Base-by-base conservation (phyloP, 2,113 vertebrate species). In the Gorsachius goisagi region DNA sequence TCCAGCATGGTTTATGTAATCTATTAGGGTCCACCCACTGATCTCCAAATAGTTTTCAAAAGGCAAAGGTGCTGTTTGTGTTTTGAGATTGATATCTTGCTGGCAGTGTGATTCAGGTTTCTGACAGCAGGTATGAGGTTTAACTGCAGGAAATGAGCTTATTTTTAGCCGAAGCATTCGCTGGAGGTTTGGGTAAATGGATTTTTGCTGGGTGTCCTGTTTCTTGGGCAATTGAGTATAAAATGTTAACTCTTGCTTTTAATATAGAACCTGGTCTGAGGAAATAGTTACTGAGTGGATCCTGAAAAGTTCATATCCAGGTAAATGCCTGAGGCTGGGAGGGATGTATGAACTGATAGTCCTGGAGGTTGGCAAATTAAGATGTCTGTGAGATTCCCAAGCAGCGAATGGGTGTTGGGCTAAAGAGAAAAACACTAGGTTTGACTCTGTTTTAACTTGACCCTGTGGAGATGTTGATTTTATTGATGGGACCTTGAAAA, bases 61-160 rank as follows among this genome's bases (percentile, higher is more conserved):
- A 87, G 77, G 39, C 59, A 27, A 73, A 93, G 91, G 68, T 87
- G 59, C 53, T 77, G 89, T 53, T 88, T 91, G 82, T 95, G 73
- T 84, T 93, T 62, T 19, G 68, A 73, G 85, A 68, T 73, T 67
- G 91, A 35, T 93, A 77, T 87, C 89, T 93, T 41, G 68, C 93
- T 92, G 78, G 89, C 78, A 80, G 59, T 26, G 3, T 72, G 68
- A 81, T 73, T 77, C 89, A 76, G 49, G 85, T 95, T 93, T 95
- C 95, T 55, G 49, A 73, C 91, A 95, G 95, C 91, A 96, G 89
- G 73, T 92, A 84, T 58, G 85, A 92, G 81, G 33, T 89, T 87
- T 73, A 81, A 72, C 93, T 93, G 88, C 88, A 94, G 96, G 90
- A 96, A 95, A 89, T 69, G 73, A 95, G 73, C 59, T 93, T 94